Conservation (phyloP, 2,888 invertebrate species). For the Aspidiotus rigidus region DNA sequence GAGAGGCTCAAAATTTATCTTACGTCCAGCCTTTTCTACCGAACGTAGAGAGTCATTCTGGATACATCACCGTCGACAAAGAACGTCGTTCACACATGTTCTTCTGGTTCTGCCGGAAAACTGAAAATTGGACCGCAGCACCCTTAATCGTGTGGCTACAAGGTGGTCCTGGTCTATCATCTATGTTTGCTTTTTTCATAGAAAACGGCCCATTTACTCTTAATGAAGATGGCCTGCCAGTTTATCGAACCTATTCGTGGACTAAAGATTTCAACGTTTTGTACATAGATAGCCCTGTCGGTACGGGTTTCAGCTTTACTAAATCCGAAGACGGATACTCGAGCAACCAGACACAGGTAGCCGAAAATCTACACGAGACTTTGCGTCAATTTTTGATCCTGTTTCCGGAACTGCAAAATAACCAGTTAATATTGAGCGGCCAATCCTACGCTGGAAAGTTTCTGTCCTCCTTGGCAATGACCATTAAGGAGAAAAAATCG, state of each 20-base stretch:
- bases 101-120: background rate
- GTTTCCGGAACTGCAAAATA: constrained; percentile 49
- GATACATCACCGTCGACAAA: background rate
- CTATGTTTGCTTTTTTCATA: background rate
- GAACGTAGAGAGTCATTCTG: background rate
- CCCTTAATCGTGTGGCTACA: background rate
- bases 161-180: background rate
- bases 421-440: constrained; percentile 53
- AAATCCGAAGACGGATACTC: constrained; percentile 41
- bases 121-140: background rate
- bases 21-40: background rate
- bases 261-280: background rate
- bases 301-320: background rate
- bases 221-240: background rate
- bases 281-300: background rate
- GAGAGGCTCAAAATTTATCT: background rate
- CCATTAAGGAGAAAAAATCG: constrained; percentile 48
- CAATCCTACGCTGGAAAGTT: constrained; percentile 56
- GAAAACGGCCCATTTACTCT: background rate
- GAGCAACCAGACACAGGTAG: constrained; percentile 49
- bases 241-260: background rate
- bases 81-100: background rate
- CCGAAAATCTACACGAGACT: constrained; percentile 48
- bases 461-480: constrained; percentile 47
- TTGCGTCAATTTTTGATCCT: constrained; percentile 53